These are phyloP conservation scores for Galendromus occidentalis DNA, from an alignment of 1,140 invertebrate genomes.

Conservation along the genomic window DNA sequence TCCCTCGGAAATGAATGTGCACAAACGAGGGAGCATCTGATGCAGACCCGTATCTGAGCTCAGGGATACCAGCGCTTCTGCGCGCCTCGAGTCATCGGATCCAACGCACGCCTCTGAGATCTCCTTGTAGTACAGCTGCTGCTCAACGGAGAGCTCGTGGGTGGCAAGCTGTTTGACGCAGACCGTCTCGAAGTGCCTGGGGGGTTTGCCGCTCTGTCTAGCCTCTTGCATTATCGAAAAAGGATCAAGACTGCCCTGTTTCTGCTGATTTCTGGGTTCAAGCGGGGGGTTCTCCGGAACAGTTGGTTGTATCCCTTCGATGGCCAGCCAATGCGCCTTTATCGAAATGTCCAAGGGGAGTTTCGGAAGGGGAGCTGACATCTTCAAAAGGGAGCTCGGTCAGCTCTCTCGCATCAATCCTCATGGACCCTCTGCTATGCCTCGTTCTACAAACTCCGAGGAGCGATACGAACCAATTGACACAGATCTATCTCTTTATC, in stretches of 20 bases:
- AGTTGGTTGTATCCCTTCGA: constrained; percentile 85
- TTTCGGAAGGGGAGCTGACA: constrained; percentile 48
- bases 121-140: constrained; percentile 98
- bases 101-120: constrained; percentile 98
- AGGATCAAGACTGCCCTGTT: constrained; percentile 74
- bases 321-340: constrained; percentile 83
- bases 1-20: constrained; percentile 93
- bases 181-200: constrained; percentile 23
- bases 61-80: constrained; percentile 84
- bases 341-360: constrained; percentile 62
- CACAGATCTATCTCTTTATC: constrained; percentile 85
- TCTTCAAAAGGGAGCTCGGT: neutral
- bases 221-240: constrained; percentile 45
- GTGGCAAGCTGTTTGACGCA: constrained; percentile 77
- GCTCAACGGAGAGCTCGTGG: constrained; percentile 90
- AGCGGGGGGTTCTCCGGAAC: constrained; percentile 88
- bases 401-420: no score
- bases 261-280: constrained; percentile 64
- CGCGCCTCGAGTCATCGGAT: constrained; percentile 73
- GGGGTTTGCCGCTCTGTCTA: constrained; percentile 9
- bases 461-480: constrained; percentile 43
- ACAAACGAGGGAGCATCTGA: constrained; percentile 93
- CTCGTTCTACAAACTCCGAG: no score
- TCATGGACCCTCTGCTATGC: no score
- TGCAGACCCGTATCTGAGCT: constrained; percentile 91